These are phyloP conservation scores for Cassiopea andromeda DNA, from an alignment of 30 jellyfish, hydroid and myxozoan species.

Conservation along the genomic window DNA sequence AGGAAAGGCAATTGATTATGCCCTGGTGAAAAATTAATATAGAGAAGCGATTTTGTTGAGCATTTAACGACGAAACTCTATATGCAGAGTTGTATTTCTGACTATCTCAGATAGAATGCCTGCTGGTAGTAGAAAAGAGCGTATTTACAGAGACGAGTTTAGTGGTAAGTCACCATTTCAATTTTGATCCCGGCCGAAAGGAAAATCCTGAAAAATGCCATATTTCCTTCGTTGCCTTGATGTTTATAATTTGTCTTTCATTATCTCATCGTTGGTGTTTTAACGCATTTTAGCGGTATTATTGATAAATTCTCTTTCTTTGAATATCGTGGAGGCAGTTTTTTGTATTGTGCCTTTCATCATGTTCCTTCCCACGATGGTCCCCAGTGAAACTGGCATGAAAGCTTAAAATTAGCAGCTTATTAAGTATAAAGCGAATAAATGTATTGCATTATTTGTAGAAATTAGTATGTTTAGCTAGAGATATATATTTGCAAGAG, in stretches of 20 bases:
- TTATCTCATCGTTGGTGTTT: no score
- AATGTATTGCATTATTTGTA: no score
- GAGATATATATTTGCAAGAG: no score
- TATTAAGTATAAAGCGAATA: no score
- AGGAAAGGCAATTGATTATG: neutral
- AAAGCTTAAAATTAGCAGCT: no score
- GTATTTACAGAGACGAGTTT: constrained; percentile 57
- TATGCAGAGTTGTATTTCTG: neutral
- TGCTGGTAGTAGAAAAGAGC: constrained; percentile 68
- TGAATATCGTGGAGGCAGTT: no score
- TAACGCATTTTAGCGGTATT: no score
- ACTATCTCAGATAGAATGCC: constrained; percentile 36
- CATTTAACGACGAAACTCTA: neutral
- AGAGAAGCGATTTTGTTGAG: neutral
- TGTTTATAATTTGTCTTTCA: neutral
- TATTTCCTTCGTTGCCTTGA: neutral
- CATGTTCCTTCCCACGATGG: no score
- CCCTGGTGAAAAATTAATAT: neutral
- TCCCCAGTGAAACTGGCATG: no score
- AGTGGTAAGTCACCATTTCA: constrained; percentile 57
- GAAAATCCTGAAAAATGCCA: neutral
- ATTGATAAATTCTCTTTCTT: no score
- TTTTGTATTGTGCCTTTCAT: no score
- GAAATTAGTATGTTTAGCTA: no score
- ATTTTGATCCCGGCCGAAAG: neutral